A percentile compares a stretch with the other conserved stretches of the same genome.
These are phyloP conservation scores for Calliphora vomitoria DNA, from an alignment of 2,888 invertebrate species.

Conservation along the genomic window DNA sequence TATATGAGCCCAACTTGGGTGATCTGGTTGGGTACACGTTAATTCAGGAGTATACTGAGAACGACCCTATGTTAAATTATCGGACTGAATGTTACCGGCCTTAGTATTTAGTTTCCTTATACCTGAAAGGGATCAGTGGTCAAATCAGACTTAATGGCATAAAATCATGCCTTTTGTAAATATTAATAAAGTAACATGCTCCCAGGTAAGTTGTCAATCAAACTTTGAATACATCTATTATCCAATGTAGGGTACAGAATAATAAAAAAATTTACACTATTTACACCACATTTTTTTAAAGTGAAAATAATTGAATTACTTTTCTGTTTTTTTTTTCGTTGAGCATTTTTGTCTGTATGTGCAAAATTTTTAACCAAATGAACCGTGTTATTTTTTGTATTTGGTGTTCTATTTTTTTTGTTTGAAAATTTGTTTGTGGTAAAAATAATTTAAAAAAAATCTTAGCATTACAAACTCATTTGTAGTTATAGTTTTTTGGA, in stretches of 20 bases:
- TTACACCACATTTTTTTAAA: slow-evolving; percentile 30
- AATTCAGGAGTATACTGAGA: too few species aligned
- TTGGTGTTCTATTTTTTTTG: slow-evolving; percentile 2
- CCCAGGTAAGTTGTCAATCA: too few species aligned
- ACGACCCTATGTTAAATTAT: too few species aligned
- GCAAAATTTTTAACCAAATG: not conserved
- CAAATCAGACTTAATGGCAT: too few species aligned
- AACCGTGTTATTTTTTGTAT: not conserved
- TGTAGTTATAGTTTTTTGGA: not conserved
- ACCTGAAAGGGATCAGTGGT: too few species aligned
- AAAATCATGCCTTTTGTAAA: too few species aligned
- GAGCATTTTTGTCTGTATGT: not conserved
- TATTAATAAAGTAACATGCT: too few species aligned
- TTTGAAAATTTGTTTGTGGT: slow-evolving; percentile 15
- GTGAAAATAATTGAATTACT: slow-evolving; percentile 51
- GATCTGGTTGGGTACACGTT: too few species aligned
- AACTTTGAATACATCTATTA: too few species aligned
- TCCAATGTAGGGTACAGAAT: not conserved
- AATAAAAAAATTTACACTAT: slow-evolving; percentile 13
- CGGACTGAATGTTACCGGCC: too few species aligned
- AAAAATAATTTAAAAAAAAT: not conserved
- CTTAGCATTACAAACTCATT: slow-evolving; percentile 38
- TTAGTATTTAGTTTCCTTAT: too few species aligned
- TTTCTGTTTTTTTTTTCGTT: slow-evolving; percentile 11
- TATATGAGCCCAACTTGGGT: too few species aligned